Conservation (phyloP, 2,797 vertebrate species). For the Cyclura pinguis region DNA sequence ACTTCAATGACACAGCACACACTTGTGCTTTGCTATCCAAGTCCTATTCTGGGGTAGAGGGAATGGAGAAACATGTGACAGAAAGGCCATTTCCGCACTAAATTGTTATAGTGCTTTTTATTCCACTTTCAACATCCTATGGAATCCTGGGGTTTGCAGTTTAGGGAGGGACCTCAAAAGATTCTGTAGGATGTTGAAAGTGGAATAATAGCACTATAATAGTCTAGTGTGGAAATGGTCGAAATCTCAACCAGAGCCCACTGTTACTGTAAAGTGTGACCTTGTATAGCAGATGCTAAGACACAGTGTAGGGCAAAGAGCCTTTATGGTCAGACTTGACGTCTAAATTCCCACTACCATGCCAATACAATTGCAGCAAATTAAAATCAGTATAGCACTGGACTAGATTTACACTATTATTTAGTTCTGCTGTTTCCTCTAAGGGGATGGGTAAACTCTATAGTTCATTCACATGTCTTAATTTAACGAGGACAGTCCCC, state of each 20-base stretch:
- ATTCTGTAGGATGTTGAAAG: too few species aligned
- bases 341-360: background rate
- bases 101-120: too few species aligned
- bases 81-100: too few species aligned
- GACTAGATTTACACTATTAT: background rate
- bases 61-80: background rate
- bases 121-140: too few species aligned
- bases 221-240: too few species aligned
- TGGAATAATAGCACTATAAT: too few species aligned
- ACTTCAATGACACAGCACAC: background rate
- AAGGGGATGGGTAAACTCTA: background rate
- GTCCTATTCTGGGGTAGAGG: background rate
- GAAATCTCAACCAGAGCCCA: background rate
- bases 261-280: background rate
- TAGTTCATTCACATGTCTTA: background rate
- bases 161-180: too few species aligned
- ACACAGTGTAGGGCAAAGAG: background rate
- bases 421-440: background rate
- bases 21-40: background rate
- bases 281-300: background rate
- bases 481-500: background rate
- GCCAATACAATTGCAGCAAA: background rate
- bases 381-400: background rate
- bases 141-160: too few species aligned
- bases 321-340: background rate